phyloP scores from a whole-genome alignment of 2,113 vertebrate genomes.

The Semicossyphus pulcher region DNA sequence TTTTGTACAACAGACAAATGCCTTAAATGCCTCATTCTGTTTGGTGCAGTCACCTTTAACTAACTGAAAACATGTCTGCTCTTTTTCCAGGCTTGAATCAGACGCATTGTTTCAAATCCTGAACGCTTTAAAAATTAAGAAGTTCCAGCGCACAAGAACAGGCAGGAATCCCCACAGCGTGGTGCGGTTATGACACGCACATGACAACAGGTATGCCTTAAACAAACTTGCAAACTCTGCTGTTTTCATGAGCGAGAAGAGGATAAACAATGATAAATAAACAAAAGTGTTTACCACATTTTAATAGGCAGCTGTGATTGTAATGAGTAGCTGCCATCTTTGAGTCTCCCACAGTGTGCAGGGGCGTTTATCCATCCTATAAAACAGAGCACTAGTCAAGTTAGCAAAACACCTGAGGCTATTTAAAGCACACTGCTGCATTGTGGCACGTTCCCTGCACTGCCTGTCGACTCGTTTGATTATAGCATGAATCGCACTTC shows the following conservation, averaged over 20 bases:
- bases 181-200: slow-evolving; percentile 44
- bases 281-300: slow-evolving; percentile 37
- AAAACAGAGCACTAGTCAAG: slow-evolving; percentile 41
- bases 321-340: slow-evolving; percentile 37
- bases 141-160: slow-evolving; percentile 49
- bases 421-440: slow-evolving; percentile 50
- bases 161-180: slow-evolving; percentile 46
- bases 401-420: slow-evolving; percentile 38
- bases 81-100: neutral
- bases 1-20: too few species aligned
- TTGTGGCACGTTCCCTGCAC: slow-evolving; percentile 34
- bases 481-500: slow-evolving; percentile 32
- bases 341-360: slow-evolving; percentile 10
- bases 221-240: slow-evolving; percentile 29
- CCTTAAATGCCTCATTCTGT: neutral
- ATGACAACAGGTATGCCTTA: slow-evolving; percentile 46
- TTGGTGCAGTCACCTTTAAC: neutral
- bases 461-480: slow-evolving; percentile 44
- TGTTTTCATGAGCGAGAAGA: slow-evolving; percentile 18
- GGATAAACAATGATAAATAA: slow-evolving; percentile 46
- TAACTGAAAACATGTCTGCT: neutral
- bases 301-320: slow-evolving; percentile 33
- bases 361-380: slow-evolving; percentile 25
- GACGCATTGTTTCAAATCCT: neutral
- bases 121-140: slow-evolving; percentile 15